phyloP scores from a whole-genome alignment of 2,113 vertebrate genomes.

The Pongo pygmaeus region DNA sequence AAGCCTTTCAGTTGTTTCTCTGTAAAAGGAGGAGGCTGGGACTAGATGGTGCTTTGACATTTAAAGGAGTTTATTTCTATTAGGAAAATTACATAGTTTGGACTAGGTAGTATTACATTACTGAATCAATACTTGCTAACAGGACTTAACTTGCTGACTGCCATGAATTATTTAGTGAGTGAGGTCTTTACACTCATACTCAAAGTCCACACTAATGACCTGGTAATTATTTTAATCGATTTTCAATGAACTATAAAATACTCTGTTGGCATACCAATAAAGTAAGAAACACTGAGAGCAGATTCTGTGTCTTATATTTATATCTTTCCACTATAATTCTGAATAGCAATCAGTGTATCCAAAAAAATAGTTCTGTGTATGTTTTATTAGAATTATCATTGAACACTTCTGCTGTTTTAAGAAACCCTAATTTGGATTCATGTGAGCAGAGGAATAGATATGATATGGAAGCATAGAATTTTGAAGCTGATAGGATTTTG shows the following conservation, averaged over 20 bases:
- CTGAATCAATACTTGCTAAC: slow-evolving; percentile 16
- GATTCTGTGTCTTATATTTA: background rate
- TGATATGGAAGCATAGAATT: background rate
- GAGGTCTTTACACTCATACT: slow-evolving; percentile 44
- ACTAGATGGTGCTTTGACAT: background rate
- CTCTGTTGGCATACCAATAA: slow-evolving; percentile 8
- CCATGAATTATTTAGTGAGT: slow-evolving; percentile 63
- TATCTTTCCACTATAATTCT: background rate
- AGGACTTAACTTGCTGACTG: slow-evolving; percentile 5
- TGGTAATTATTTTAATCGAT: slow-evolving; percentile 63
- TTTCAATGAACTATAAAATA: slow-evolving; percentile 56
- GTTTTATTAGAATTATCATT: background rate
- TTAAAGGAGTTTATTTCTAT: slow-evolving; percentile 44
- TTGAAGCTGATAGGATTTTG: background rate
- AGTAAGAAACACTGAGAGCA: background rate
- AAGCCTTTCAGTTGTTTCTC: background rate
- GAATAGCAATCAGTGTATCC: background rate
- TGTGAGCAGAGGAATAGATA: background rate
- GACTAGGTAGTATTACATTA: background rate
- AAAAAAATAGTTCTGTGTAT: background rate
- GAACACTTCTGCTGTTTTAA: background rate
- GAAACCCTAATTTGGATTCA: background rate
- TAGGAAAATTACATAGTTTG: slow-evolving; percentile 32
- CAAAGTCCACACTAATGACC: slow-evolving; percentile 53
- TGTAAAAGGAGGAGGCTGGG: background rate